phyloP scores from a whole-genome alignment of 2,797 vertebrate genomes.

The Naso thynnoides region DNA sequence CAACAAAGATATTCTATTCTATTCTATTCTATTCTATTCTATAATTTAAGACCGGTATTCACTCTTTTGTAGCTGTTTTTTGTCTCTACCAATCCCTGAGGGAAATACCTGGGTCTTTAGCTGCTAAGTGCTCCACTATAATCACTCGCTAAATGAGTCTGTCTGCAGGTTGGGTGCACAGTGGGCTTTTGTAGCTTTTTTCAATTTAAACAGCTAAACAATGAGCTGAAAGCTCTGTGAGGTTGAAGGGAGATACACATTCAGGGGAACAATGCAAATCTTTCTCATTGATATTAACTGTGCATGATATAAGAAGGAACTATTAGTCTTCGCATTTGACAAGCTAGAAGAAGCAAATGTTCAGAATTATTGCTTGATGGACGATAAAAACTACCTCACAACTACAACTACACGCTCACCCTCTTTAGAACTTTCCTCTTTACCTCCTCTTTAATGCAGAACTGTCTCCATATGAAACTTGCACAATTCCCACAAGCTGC shows the following conservation, averaged over 20 bases:
- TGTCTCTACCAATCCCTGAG: neutral
- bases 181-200: neutral
- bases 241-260: neutral
- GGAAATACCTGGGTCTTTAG: neutral
- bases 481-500: conserved; percentile 40
- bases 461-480: conserved; percentile 26
- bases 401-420: neutral
- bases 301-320: too few relatives aligned
- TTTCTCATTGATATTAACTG: neutral
- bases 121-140: neutral
- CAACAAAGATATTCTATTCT: too few relatives aligned
- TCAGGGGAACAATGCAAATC: too few relatives aligned
- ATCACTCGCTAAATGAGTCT: neutral
- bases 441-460: conserved; percentile 26
- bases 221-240: neutral
- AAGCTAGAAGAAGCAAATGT: neutral
- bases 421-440: neutral
- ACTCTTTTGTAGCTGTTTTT: neutral
- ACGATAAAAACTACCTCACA: too few relatives aligned
- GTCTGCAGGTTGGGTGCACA: neutral
- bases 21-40: too few relatives aligned
- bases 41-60: too few relatives aligned
- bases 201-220: neutral
- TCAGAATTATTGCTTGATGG: neutral
- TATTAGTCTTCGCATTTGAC: neutral